These are phyloP conservation scores for Mayetiola destructor DNA, from an alignment of 2,888 invertebrate species.

Conservation along the genomic window DNA sequence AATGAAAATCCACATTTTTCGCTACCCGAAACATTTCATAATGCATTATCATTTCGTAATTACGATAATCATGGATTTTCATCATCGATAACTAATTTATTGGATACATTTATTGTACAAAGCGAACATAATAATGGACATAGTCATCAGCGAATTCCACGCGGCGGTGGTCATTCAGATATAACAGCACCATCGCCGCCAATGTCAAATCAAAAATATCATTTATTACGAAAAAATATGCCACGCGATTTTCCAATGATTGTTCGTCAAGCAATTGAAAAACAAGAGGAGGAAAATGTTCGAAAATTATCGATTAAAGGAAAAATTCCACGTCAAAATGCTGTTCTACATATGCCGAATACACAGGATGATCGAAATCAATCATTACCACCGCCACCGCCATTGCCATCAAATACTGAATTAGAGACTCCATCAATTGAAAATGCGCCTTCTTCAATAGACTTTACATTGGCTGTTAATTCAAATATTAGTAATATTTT, in stretches of 20 bases:
- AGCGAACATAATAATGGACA: conserved; percentile 7
- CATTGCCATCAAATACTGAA: background rate
- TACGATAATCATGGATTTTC: conserved; percentile 6
- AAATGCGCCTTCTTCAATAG: conserved; percentile 13
- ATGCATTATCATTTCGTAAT: conserved; percentile 11
- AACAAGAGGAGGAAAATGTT: conserved; percentile 16
- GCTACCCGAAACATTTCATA: conserved; percentile 11
- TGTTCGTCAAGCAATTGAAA: conserved; percentile 18
- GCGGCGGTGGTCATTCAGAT: background rate
- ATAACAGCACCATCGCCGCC: background rate
- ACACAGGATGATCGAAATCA: background rate
- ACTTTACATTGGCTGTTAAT: conserved; percentile 12
- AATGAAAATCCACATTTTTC: conserved; percentile 13
- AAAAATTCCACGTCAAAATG: background rate
- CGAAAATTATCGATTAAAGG: background rate
- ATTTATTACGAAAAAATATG: conserved; percentile 15
- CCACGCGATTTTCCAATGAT: conserved; percentile 19
- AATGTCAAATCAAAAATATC: background rate
- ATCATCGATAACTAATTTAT: background rate
- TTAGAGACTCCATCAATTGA: conserved; percentile 17
- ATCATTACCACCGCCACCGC: conserved; percentile 3
- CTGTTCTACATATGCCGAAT: background rate
- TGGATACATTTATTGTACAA: conserved; percentile 12
- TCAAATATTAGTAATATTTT: conserved; percentile 10
- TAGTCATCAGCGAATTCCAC: conserved; percentile 13